Evolutionary conservation across 2,113 vertebrate genomes (phyloP).

Genomic region (Helogale parvula): DNA sequence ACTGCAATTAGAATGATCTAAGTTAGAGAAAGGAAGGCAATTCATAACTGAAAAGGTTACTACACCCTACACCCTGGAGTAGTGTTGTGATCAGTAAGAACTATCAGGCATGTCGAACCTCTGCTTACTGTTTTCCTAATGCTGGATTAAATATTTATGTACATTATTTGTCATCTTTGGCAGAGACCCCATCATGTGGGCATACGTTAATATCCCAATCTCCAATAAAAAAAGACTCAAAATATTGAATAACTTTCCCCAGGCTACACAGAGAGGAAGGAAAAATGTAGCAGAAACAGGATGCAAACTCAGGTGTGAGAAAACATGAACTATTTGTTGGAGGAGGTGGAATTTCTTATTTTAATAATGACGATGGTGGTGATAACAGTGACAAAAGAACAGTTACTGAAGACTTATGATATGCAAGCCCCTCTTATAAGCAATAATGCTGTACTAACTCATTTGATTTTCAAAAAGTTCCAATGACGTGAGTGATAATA

Average conservation of each 20-base stretch:
- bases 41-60: not conserved
- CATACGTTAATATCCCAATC: not conserved
- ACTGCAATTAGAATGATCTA: not conserved
- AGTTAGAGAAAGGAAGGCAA: not conserved
- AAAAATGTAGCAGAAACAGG: not conserved
- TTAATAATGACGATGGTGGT: not conserved
- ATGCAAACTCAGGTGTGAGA: not conserved
- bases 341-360: not conserved
- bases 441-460: not conserved
- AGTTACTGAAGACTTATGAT: not conserved
- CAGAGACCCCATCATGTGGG: not conserved
- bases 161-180: not conserved
- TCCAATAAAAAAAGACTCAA: not conserved
- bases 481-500: not conserved
- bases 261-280: not conserved
- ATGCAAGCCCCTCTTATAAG: not conserved
- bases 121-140: not conserved
- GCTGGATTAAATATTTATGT: not conserved
- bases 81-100: not conserved
- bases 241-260: not conserved
- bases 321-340: not conserved
- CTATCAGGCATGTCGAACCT: not conserved
- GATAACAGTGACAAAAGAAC: not conserved
- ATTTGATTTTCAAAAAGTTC: not conserved
- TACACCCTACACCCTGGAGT: not conserved